phyloP scores from a whole-genome alignment of 2,113 vertebrate genomes.

The Galeopterus variegatus region DNA sequence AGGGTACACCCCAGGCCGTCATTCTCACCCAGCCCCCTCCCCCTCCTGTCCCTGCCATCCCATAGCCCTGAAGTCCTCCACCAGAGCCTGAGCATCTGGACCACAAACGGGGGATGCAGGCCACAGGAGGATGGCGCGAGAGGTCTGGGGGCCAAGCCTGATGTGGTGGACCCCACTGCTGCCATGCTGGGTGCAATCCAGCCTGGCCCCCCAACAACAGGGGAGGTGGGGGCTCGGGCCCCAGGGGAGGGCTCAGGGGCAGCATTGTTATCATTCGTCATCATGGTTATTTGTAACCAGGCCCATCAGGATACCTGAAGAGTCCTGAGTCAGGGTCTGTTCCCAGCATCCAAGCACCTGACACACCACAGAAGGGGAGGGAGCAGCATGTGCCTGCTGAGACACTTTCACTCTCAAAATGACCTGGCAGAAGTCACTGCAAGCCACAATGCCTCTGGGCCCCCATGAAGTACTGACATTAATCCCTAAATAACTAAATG shows the following conservation, averaged over 20 bases:
- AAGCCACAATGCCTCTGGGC: background rate
- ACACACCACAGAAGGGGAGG: rapidly evolving
- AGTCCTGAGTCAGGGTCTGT: background rate
- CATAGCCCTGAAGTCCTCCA: background rate
- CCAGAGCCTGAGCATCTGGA: background rate
- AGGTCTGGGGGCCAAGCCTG: background rate
- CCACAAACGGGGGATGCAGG: no score
- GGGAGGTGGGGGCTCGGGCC: background rate
- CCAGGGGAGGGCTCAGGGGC: rapidly evolving
- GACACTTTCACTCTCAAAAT: background rate
- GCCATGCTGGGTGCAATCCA: background rate
- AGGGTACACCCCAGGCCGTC: background rate
- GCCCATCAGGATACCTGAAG: rapidly evolving
- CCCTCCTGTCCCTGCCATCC: background rate
- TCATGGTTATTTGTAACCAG: no score
- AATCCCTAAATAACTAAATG: background rate
- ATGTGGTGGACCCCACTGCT: rapidly evolving
- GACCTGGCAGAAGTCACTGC: background rate
- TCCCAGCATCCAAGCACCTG: background rate
- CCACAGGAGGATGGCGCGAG: background rate
- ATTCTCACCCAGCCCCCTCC: rapidly evolving
- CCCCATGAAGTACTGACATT: background rate
- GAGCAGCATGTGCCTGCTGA: rapidly evolving
- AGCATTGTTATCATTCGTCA: rapidly evolving
- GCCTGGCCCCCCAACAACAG: background rate